These are phyloP conservation scores for Cottus gobio DNA, from an alignment of 2,113 vertebrate genomes.

Conservation along the genomic window DNA sequence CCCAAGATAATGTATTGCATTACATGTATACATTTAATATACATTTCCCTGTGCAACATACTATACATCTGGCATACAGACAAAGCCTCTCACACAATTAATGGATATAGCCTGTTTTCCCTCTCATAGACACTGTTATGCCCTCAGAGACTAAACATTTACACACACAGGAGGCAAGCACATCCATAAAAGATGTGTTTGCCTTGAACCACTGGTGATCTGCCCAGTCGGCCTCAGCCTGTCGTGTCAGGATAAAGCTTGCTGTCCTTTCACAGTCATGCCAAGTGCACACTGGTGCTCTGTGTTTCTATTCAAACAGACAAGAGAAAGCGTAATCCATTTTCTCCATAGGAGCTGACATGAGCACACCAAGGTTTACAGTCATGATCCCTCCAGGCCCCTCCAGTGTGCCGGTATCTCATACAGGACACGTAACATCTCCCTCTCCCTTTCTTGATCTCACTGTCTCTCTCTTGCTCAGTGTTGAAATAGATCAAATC, in stretches of 20 bases:
- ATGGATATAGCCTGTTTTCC: conserved; percentile 47
- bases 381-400: conserved; percentile 58
- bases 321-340: conserved; percentile 61
- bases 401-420: conserved; percentile 31
- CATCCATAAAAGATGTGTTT: conserved; percentile 68
- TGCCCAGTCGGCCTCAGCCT: conserved; percentile 48
- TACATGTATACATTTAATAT: background rate
- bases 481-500: conserved; percentile 42
- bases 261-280: conserved; percentile 58
- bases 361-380: conserved; percentile 68
- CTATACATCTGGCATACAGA: conserved; percentile 25
- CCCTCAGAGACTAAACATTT: conserved; percentile 61
- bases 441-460: conserved; percentile 34
- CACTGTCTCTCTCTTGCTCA: conserved; percentile 15
- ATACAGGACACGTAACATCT: conserved; percentile 49
- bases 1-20: background rate
- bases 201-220: conserved; percentile 52
- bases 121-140: conserved; percentile 37
- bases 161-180: conserved; percentile 51
- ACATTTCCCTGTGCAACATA: background rate
- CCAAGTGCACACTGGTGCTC: conserved; percentile 50
- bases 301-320: conserved; percentile 62
- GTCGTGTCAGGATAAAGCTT: conserved; percentile 56
- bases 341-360: conserved; percentile 67
- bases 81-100: conserved; percentile 34